A percentile compares a stretch with the other conserved stretches of the same genome.
Conservation (phyloP, 64 coral and sea anemone genomes). For the Exaiptasia diaphana region DNA sequence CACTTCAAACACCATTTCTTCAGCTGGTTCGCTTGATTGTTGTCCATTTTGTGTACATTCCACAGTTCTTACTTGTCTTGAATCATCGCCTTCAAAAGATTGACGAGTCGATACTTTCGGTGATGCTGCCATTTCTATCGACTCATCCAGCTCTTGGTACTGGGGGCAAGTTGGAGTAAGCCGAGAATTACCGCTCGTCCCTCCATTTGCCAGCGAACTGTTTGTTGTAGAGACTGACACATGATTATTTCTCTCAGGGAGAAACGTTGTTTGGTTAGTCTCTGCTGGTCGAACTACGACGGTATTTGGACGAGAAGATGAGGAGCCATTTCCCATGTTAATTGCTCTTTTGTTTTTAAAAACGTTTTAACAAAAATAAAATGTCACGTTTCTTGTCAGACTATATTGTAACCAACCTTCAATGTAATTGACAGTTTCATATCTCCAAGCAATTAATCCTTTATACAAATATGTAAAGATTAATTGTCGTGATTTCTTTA, state of each 20-base stretch:
- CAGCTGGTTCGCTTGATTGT: neutral
- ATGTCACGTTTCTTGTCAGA: too few species aligned
- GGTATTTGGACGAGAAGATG: neutral
- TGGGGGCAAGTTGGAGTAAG: neutral
- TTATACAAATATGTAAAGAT: too few species aligned
- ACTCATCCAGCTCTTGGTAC: neutral
- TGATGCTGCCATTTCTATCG: neutral
- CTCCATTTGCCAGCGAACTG: too few species aligned
- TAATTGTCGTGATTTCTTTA: too few species aligned
- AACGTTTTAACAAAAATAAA: too few species aligned
- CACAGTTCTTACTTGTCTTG: neutral
- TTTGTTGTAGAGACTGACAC: neutral
- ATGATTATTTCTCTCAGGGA: neutral
- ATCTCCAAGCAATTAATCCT: too few species aligned
- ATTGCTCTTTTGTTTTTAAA: neutral
- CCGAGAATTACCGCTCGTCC: neutral
- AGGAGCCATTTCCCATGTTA: neutral
- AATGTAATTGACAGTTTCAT: too few species aligned
- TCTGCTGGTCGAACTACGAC: neutral
- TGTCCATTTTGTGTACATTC: neutral
- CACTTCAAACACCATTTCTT: conserved; percentile 66
- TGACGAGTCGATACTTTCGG: neutral
- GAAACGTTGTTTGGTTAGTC: neutral
- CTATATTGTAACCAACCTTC: too few species aligned
- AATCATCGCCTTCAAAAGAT: neutral